Percentiles rank a stretch among this genome's conserved stretches.
Conservation (phyloP, 2,888 invertebrate genomes). For the Leucania comma region DNA sequence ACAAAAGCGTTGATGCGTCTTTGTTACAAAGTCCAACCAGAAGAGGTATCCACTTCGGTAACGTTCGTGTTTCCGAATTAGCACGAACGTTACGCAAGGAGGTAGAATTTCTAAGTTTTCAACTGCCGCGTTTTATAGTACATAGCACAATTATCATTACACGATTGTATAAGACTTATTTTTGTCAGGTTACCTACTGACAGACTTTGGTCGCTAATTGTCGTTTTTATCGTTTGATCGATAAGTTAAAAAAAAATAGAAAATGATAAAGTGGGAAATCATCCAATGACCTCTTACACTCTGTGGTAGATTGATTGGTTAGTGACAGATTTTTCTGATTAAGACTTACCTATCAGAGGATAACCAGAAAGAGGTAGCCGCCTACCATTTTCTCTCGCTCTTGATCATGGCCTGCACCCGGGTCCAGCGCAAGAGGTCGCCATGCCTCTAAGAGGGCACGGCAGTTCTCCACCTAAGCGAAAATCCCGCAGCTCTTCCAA, state of each 20-base stretch:
- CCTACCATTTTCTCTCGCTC: too few relatives aligned
- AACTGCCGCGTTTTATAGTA: background rate
- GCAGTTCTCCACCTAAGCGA: too few relatives aligned
- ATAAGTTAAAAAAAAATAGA: too few relatives aligned
- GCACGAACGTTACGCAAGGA: background rate
- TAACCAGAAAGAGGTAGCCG: too few relatives aligned
- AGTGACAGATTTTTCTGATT: too few relatives aligned
- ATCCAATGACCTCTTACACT: background rate
- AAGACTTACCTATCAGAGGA: too few relatives aligned
- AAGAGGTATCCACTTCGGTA: background rate
- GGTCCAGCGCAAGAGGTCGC: too few relatives aligned
- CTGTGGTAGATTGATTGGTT: too few relatives aligned
- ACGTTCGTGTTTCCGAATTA: background rate
- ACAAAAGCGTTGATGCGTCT: constrained; percentile 32
- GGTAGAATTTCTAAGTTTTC: background rate
- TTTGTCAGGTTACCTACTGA: background rate
- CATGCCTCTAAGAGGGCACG: too few relatives aligned
- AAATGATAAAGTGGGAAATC: background rate
- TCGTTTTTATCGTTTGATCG: background rate
- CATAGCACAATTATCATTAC: background rate
- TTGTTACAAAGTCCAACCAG: constrained; percentile 28
- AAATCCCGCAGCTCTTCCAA: too few relatives aligned
- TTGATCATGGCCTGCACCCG: too few relatives aligned
- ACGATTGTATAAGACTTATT: background rate
- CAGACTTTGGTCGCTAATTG: background rate